Base-by-base conservation (phyloP, 1,140 invertebrate genomes). In the Drosophila repleta region DNA sequence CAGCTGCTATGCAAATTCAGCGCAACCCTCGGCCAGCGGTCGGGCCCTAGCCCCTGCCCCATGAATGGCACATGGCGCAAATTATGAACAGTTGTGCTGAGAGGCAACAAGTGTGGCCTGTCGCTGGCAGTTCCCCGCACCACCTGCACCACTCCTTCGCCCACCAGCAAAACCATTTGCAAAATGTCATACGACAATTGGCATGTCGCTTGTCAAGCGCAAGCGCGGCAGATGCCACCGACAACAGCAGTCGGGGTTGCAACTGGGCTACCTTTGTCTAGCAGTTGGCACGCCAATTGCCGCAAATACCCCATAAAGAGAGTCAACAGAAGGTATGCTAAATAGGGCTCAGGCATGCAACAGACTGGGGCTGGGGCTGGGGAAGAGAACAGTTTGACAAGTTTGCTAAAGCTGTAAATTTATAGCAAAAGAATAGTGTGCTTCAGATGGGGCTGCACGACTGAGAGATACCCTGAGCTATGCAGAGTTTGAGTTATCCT, bases 131-230 rank as follows among this genome's bases (percentile, higher is more conserved):
- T 49, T 43, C 61, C 52, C 13, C 35, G 13, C 15, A 0, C 37
- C n/a, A 5, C 10, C 13, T 17, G 32, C 32, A 17, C 8, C 32
- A 20, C 21, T n/a, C 43, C 24, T 24, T 13, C 17, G 10, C 24
- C 11, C 24, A 4, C 7, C 5, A 5, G 6, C 11, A 37, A 41
- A 48, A 58, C 67, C 56, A 70, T 72, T 67, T 48, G 35, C 48
- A 35, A 64, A 72, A 72, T 72, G 63, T 29, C 69, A 67, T 48
- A n/a, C 43, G 29, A 66, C 69, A 72, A 72, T 67, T 72, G 64
- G 53, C 29, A 21, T 11, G 63, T 29, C 48, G 63, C 49, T 67
- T 67, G 69, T 60, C 39, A 41, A 37, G 63, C 69, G 69, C 69
- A 67, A 46, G 63, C 63, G 55, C 49, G 55, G 63, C 69, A 60